Evolutionary conservation across 2,797 vertebrate genomes (phyloP), one percentile per base, ranked within the genome.

Genomic region (Microtus obscurus): DNA sequence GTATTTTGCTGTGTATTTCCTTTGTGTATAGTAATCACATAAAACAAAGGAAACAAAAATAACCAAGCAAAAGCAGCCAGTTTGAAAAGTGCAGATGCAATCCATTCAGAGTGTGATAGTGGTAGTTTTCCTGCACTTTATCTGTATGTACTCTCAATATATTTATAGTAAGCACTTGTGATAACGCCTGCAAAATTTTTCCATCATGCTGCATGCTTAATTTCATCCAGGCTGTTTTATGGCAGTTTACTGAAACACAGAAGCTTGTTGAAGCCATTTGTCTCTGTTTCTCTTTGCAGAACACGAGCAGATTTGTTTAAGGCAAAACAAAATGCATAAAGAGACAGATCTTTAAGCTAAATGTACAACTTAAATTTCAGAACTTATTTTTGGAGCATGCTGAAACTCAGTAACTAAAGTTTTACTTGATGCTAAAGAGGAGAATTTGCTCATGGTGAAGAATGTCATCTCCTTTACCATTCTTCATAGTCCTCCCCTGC

Each of bases 281-380:
- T 97, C 96, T 97, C 91, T 97, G 94, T 95, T 97, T 97, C 92
- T 93, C 83, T 91, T 92, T 95, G 94, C 92, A 96, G 92, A 97
- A 96, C 95, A 93, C 93, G 89, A 97, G 96, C 97, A 98, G 96
- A 96, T 98, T 97, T 97, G 92, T 98, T 97, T 97, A 97, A 97
- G 87, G 71, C 82, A 96, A 97, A 97, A 96, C 97, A 97, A 96
- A 98, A 94, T 63, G 59, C 67, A 95, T 91, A 97, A 96, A 97
- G 86, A 97, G 92, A 91, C 90, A 93, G 45, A 48, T 89, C 73
- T 89, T 91, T 89, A 89, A 94, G 79, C 91, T 87, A 95, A 94
- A 43, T 65, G 17, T n/a, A 65, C 80, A 95, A 83, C 21, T 43
- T 87, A 89, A 93, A 97, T 93, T 96, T 71, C 31, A 97, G 31